Evolutionary conservation across 2,888 invertebrate genomes (phyloP), one percentile per base, ranked within the genome.

Genomic region (Resseliella maxima): DNA sequence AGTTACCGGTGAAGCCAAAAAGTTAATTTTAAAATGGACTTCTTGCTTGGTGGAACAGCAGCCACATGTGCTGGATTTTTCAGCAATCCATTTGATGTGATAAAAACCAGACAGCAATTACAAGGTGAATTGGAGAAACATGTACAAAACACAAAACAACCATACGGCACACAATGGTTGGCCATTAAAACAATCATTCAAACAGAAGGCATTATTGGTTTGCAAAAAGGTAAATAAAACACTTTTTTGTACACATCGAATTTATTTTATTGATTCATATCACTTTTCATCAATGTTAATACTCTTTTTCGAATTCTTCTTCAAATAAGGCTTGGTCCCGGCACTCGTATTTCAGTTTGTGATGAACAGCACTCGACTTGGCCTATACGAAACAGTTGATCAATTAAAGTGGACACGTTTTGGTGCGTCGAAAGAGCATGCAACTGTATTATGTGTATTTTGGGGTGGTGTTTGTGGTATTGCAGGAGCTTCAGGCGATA

Each of bases 81-180:
- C 89, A 86, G 96, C 87, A 98, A 98, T 91, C 98, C 97, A 0
- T 93, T 97, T 88, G 97, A 98, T 90, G 97, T 98, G 46, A 89
- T 97, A 50, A 98, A 98, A 92, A 97, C 95, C 24, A 93, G 97
- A 0, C 94, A 97, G 92, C 97, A 98, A 90, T 92, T 98, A 24
- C 97, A 98, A 91, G 95, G 95, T n/a, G 95, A 96, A 90, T 91
- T 96, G 21, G 92, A 93, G 88, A 94, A 94, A 0, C 93, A 92
- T 87, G 96, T 96, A 0, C 91, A 92, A 87, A 93, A 93, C 88
- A 91, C 92, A 0, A 91, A 93, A 12, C 90, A 93, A 86, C 90
- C 92, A 86, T 96, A 96, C 89, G 94, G 92, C 88, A 96, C 96
- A 89, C 94, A 96, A 83, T 93, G 96, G 46, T 97, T 97, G 90